These are phyloP conservation scores for Hyperoodon ampullatus DNA, from an alignment of 2,113 vertebrate species.

Conservation along the genomic window DNA sequence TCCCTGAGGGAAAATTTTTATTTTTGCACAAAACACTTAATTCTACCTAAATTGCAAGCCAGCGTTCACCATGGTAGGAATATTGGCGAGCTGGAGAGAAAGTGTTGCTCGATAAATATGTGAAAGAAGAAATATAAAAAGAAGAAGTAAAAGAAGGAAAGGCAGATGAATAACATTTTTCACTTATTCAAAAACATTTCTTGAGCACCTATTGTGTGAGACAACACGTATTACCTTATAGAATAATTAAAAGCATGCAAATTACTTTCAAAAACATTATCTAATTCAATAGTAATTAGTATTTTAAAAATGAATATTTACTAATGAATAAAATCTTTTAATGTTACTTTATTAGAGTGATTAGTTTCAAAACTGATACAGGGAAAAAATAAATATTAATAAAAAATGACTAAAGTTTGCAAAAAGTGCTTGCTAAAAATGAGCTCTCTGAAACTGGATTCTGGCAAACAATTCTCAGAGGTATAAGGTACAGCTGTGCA, in stretches of 20 bases:
- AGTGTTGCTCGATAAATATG: not conserved
- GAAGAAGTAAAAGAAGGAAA: not conserved
- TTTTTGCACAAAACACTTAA: not conserved
- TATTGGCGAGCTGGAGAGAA: not conserved
- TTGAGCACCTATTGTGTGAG: not conserved
- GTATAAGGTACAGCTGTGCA: constrained; percentile 4
- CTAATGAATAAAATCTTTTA: not conserved
- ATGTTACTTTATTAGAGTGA: not conserved
- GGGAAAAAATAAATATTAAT: constrained; percentile 29
- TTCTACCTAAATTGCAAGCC: not conserved
- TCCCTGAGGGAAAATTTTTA: not conserved
- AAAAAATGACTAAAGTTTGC: not conserved
- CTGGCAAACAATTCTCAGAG: constrained; percentile 27
- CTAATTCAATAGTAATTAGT: not conserved
- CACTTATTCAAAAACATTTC: not conserved
- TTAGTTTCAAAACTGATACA: constrained; percentile 9
- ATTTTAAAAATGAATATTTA: not conserved
- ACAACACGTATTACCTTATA: not conserved
- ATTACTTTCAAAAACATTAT: not conserved
- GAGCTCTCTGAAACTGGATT: constrained; percentile 26
- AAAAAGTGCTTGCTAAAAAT: constrained; percentile 15
- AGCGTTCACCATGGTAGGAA: not conserved
- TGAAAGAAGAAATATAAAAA: not conserved
- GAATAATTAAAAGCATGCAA: not conserved
- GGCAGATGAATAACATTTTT: not conserved